phyloP scores from a whole-genome alignment of 2,113 vertebrate species.

The Rhombomys opimus region DNA sequence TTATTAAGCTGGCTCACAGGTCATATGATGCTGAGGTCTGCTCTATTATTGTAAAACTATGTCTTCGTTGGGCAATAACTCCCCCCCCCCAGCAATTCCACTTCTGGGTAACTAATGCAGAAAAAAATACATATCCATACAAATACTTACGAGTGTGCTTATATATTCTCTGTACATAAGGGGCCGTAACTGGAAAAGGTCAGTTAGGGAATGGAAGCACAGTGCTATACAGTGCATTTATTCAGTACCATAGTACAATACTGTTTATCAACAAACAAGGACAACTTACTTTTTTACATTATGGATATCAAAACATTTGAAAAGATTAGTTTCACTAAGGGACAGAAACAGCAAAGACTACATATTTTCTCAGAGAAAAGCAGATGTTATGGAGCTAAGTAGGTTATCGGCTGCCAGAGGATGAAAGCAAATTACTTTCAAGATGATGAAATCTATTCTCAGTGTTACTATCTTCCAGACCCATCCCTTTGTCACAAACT shows the following conservation, averaged over 20 bases:
- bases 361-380: background rate
- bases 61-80: background rate
- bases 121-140: background rate
- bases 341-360: background rate
- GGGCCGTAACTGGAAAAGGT: background rate
- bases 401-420: background rate
- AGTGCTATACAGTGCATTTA: background rate
- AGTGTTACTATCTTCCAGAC: background rate
- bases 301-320: background rate
- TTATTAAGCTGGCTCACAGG: background rate
- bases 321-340: background rate
- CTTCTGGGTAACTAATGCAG: background rate
- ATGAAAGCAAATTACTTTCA: background rate
- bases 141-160: background rate
- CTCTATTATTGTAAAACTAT: background rate
- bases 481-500: background rate
- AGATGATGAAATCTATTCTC: background rate
- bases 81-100: background rate
- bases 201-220: background rate
- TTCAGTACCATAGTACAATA: background rate
- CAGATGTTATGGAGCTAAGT: background rate
- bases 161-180: background rate
- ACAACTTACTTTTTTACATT: background rate
- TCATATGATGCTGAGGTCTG: background rate
- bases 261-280: conserved; percentile 12